phyloP scores from a whole-genome alignment of 2,888 invertebrate genomes.

The Hydropsyche betteni region DNA sequence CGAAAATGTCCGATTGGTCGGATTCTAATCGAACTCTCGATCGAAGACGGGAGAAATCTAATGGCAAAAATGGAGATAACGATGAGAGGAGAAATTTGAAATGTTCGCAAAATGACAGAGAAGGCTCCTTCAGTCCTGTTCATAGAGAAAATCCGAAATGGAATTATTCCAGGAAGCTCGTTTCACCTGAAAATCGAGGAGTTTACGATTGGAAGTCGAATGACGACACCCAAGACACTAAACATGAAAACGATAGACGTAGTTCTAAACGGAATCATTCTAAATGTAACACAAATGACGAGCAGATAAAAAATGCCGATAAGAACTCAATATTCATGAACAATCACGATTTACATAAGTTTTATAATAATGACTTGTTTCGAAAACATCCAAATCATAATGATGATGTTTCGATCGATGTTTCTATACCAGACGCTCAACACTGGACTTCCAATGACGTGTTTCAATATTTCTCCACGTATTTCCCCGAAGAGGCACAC shows the following conservation, averaged over 20 bases:
- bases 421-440: conserved; percentile 78
- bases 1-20: conserved; percentile 49
- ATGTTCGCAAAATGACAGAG: conserved; percentile 43
- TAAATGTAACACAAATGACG: not conserved
- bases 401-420: conserved; percentile 66
- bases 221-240: conserved; percentile 32
- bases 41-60: conserved; percentile 45
- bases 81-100: conserved; percentile 44
- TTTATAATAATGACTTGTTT: conserved; percentile 37
- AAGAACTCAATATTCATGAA: conserved; percentile 47
- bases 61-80: conserved; percentile 46
- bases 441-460: conserved; percentile 88
- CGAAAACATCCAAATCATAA: conserved; percentile 43
- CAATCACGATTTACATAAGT: conserved; percentile 42
- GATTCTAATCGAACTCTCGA: conserved; percentile 45
- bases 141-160: conserved; percentile 45
- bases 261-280: conserved; percentile 11
- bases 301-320: conserved; percentile 30
- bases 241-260: conserved; percentile 22
- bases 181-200: conserved; percentile 41
- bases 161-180: conserved; percentile 42
- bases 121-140: conserved; percentile 43
- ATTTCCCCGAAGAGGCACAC: conserved; percentile 82
- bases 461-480: conserved; percentile 78
- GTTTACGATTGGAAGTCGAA: conserved; percentile 43